Evolutionary conservation across 2,888 invertebrate genomes (phyloP).

Genomic region (Leptopilina myrica): DNA sequence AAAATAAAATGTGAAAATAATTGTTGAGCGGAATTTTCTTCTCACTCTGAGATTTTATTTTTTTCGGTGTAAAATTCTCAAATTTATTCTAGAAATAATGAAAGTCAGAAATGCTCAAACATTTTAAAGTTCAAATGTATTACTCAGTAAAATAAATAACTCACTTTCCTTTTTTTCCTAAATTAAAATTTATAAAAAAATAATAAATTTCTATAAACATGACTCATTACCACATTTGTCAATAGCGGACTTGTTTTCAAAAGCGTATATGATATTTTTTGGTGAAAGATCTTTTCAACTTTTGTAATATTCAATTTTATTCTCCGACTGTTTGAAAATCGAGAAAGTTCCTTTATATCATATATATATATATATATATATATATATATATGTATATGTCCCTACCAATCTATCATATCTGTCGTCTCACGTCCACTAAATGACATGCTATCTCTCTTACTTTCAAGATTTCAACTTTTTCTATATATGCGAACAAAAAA

Average conservation of each 20-base stretch:
- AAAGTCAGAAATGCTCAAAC: too few species aligned
- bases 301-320: constrained; percentile 31
- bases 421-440: constrained; percentile 4
- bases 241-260: neutral
- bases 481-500: neutral
- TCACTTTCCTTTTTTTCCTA: too few species aligned
- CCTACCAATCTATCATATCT: constrained; percentile 10
- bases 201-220: neutral
- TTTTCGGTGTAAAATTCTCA: too few species aligned
- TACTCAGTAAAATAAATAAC: too few species aligned
- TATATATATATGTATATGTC: too few species aligned
- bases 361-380: too few species aligned
- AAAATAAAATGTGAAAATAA: too few species aligned
- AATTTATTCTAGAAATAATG: too few species aligned
- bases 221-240: constrained; percentile 20
- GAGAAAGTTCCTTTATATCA: constrained; percentile 1
- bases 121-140: too few species aligned
- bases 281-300: constrained; percentile 27
- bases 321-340: neutral
- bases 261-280: neutral
- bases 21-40: too few species aligned
- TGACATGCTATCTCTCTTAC: neutral
- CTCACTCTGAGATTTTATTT: too few species aligned
- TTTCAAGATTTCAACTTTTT: constrained; percentile 11
- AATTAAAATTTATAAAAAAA: too few species aligned